Evolutionary conservation across 2,797 vertebrate genomes (phyloP).

Genomic region (Nyctalus aviator): DNA sequence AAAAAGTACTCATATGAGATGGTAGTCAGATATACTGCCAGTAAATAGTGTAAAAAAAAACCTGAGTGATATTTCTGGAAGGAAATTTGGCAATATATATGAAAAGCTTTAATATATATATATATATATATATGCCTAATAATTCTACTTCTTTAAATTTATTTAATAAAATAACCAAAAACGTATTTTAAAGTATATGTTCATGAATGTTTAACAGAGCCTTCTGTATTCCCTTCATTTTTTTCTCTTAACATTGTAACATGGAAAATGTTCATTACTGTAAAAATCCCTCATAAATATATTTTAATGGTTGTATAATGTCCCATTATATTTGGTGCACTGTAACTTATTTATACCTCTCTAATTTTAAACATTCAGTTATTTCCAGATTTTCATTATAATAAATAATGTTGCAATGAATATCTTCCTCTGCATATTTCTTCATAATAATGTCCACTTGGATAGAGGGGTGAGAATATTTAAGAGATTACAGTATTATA

Average conservation of each 20-base stretch:
- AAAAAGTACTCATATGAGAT: neutral
- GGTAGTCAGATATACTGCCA: neutral
- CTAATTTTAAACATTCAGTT: constrained; percentile 2
- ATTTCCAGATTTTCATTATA: neutral
- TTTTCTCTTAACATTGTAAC: neutral
- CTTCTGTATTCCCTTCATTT: neutral
- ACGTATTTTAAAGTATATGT: neutral
- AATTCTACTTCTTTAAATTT: neutral
- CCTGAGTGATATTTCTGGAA: neutral
- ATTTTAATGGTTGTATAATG: neutral
- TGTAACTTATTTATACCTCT: neutral
- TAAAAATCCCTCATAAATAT: neutral
- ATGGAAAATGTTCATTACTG: neutral
- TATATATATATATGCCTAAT: neutral
- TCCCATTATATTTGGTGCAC: neutral
- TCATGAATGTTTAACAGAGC: neutral
- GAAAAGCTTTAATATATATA: neutral
- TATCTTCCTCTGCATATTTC: neutral
- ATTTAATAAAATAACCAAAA: neutral
- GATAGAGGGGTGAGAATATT: constrained; percentile 16
- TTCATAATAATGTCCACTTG: neutral
- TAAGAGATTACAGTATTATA: neutral
- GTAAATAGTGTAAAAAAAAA: neutral
- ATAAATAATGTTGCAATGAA: constrained; percentile 1
- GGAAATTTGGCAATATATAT: neutral